A percentile compares a stretch with the other conserved stretches of the same genome.
phyloP scores from a whole-genome alignment of 2,797 vertebrate genomes.

The Syngnathus acus region DNA sequence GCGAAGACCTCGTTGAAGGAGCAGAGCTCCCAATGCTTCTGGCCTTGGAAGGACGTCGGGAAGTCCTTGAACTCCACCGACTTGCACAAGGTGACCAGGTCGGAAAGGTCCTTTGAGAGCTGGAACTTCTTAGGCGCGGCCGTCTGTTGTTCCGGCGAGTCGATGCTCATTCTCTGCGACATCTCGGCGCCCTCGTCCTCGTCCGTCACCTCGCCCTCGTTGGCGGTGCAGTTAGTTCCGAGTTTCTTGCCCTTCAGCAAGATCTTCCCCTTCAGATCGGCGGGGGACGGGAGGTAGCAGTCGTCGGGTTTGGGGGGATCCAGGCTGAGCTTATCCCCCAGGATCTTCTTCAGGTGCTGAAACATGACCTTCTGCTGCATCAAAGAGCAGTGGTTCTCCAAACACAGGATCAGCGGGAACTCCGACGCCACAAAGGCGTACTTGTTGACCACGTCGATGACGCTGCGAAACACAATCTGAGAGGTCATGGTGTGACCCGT shows the following conservation, averaged over 20 bases:
- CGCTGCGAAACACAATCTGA: slow-evolving; percentile 90
- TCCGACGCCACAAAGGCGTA: slow-evolving; percentile 93
- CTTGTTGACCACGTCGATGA: slow-evolving; percentile 94
- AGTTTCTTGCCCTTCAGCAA: slow-evolving; percentile 93
- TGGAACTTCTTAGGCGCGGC: slow-evolving; percentile 80
- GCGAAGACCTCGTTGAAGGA: slow-evolving; percentile 97
- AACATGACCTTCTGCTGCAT: slow-evolving; percentile 95
- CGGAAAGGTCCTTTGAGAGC: slow-evolving; percentile 93
- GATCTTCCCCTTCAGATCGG: slow-evolving; percentile 84
- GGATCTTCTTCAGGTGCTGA: slow-evolving; percentile 92
- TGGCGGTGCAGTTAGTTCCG: slow-evolving; percentile 74
- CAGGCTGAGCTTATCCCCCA: slow-evolving; percentile 83
- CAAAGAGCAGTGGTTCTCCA: slow-evolving; percentile 96
- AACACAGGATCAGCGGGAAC: slow-evolving; percentile 88
- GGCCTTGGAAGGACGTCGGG: slow-evolving; percentile 84
- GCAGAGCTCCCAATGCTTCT: slow-evolving; percentile 97
- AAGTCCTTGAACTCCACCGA: slow-evolving; percentile 96
- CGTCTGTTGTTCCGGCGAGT: slow-evolving; percentile 76
- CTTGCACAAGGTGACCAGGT: slow-evolving; percentile 92
- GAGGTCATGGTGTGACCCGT: slow-evolving; percentile 98
- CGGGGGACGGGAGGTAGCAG: slow-evolving; percentile 86
- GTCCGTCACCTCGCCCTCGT: slow-evolving; percentile 93
- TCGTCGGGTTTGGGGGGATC: slow-evolving; percentile 82
- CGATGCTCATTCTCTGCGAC: slow-evolving; percentile 85
- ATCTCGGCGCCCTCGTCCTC: slow-evolving; percentile 97